phyloP scores from a whole-genome alignment of 1,140 invertebrate genomes.

The Drosophila yakuba region DNA sequence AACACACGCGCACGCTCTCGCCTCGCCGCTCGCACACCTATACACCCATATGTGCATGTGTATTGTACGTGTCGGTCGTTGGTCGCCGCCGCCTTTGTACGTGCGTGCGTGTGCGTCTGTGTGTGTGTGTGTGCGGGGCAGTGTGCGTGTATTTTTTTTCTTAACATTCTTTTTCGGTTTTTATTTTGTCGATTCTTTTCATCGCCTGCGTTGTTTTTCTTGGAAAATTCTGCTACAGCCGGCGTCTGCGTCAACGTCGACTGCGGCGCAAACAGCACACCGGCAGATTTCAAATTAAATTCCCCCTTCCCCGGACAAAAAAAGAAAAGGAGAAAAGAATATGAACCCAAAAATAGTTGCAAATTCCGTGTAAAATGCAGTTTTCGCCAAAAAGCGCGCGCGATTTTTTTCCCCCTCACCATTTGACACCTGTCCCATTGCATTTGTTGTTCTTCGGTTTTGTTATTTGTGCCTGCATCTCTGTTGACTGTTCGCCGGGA shows the following conservation, averaged over 20 bases:
- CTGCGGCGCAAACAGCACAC: not conserved
- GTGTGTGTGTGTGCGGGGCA: conserved; percentile 27
- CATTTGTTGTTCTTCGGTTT: conserved; percentile 19
- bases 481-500: conserved; percentile 30
- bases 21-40: conserved; percentile 46
- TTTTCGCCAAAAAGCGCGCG: conserved; percentile 40
- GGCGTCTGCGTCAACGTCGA: conserved; percentile 14
- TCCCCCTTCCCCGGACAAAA: not conserved
- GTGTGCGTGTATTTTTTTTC: conserved; percentile 73
- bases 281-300: not conserved
- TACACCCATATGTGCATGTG: conserved; percentile 35
- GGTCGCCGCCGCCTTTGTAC: conserved; percentile 41
- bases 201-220: conserved; percentile 33
- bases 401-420: conserved; percentile 17
- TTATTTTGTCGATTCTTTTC: conserved; percentile 32
- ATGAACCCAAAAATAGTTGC: conserved; percentile 20
- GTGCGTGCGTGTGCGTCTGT: conserved; percentile 34
- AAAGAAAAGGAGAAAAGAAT: not conserved
- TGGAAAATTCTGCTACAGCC: conserved; percentile 54
- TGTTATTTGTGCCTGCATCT: conserved; percentile 11
- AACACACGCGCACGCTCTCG: conserved; percentile 24
- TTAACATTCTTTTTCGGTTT: conserved; percentile 48
- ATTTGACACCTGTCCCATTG: conserved; percentile 30
- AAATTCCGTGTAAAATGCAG: conserved; percentile 17
- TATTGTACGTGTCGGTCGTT: conserved; percentile 47